Conservation (phyloP, 2,113 vertebrate species). For the Phainopepla nitens region DNA sequence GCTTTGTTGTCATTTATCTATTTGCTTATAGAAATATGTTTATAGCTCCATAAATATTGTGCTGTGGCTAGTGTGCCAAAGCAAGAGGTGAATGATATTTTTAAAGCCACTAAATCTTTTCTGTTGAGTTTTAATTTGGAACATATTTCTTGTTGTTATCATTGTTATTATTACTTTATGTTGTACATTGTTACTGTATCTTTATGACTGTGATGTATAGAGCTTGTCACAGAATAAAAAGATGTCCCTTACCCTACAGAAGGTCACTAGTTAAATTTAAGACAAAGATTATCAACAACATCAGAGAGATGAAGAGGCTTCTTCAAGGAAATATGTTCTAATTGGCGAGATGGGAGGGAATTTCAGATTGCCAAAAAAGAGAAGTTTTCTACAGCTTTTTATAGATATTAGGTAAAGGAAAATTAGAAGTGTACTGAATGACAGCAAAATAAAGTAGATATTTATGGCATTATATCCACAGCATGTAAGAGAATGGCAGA, state of each 20-base stretch:
- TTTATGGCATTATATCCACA: background rate
- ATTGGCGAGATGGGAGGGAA: background rate
- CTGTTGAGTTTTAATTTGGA: background rate
- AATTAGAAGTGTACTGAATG: background rate
- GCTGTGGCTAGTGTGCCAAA: background rate
- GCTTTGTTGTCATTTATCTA: background rate
- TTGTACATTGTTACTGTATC: background rate
- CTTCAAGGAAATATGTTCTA: background rate
- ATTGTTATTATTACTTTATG: background rate
- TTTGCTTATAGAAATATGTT: background rate
- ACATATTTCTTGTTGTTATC: background rate
- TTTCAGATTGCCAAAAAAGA: background rate
- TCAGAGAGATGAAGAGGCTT: background rate
- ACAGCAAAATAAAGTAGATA: background rate
- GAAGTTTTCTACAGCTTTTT: background rate
- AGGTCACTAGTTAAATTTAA: background rate
- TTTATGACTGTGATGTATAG: background rate
- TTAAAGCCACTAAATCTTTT: background rate
- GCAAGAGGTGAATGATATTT: background rate
- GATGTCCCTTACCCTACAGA: background rate
- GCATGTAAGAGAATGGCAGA: background rate
- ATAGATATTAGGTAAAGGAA: background rate
- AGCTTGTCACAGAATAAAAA: background rate
- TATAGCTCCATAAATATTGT: background rate
- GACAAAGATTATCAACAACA: background rate